phyloP scores from a whole-genome alignment of 2,888 invertebrate species.

The Lasiommata megera region DNA sequence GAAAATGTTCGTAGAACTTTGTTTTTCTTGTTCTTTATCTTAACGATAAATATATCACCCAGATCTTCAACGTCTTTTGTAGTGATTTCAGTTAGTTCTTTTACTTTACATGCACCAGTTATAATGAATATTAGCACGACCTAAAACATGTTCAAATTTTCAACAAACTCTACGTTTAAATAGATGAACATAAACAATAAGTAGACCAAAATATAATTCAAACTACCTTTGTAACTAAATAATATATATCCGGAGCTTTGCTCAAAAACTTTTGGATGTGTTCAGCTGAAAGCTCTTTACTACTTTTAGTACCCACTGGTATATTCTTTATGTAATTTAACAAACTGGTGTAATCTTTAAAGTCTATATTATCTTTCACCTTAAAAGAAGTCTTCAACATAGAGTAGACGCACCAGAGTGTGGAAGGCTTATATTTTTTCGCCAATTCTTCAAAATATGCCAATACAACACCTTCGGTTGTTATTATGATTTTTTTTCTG shows the following conservation, averaged over 20 bases:
- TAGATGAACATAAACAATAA: too few relatives aligned
- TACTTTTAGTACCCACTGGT: neutral
- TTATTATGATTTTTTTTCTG: too few relatives aligned
- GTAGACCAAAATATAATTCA: neutral
- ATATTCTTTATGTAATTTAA: neutral
- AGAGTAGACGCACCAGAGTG: neutral
- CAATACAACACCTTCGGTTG: neutral
- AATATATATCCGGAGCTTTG: neutral
- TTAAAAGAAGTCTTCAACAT: neutral
- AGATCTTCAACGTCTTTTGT: neutral
- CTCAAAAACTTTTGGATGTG: neutral
- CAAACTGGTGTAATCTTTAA: neutral
- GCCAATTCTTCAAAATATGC: constrained; percentile 6
- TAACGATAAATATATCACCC: constrained; percentile 2
- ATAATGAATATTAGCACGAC: neutral
- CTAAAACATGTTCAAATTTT: neutral
- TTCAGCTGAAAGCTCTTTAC: neutral
- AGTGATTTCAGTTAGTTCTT: neutral
- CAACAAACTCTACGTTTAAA: neutral
- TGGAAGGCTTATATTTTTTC: neutral
- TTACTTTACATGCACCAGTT: neutral
- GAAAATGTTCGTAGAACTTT: neutral
- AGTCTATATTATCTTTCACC: neutral
- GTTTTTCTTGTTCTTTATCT: neutral
- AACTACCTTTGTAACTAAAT: neutral